These are phyloP conservation scores for Tetranychus truncatus DNA, from an alignment of 2,888 invertebrate genomes.

Conservation along the genomic window DNA sequence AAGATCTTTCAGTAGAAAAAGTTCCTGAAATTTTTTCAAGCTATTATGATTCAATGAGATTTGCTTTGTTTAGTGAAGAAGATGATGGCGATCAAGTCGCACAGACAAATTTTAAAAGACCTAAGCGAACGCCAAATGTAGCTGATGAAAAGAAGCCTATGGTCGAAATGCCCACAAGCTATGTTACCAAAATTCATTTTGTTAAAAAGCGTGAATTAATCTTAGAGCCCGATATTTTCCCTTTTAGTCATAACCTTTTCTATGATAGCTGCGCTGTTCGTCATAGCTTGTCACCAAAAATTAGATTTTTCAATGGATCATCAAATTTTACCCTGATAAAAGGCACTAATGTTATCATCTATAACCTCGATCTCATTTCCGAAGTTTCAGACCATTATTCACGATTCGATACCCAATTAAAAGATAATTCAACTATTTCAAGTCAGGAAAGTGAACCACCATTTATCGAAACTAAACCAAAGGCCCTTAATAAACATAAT, in stretches of 20 bases:
- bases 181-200: neutral
- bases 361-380: conserved; percentile 17
- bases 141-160: conserved; percentile 2
- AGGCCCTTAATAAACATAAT: conserved; percentile 6
- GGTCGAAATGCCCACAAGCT: neutral
- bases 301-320: conserved; percentile 19
- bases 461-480: conserved; percentile 1
- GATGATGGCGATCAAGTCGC: conserved; percentile 17
- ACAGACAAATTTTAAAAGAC: conserved; percentile 10
- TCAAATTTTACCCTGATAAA: conserved; percentile 12
- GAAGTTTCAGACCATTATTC: conserved; percentile 4
- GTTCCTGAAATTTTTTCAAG: neutral
- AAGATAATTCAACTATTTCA: neutral
- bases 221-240: conserved; percentile 14
- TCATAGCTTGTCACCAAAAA: conserved; percentile 14
- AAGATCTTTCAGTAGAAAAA: neutral
- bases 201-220: conserved; percentile 14
- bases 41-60: conserved; percentile 17
- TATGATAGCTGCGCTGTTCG: conserved; percentile 18
- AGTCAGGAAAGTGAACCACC: neutral
- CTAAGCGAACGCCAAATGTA: neutral
- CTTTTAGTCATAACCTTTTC: conserved; percentile 11
- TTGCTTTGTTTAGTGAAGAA: conserved; percentile 16
- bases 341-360: conserved; percentile 17
- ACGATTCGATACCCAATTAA: conserved; percentile 9